phyloP scores from a whole-genome alignment of 2,797 vertebrate genomes.

The Spondyliosoma cantharus region DNA sequence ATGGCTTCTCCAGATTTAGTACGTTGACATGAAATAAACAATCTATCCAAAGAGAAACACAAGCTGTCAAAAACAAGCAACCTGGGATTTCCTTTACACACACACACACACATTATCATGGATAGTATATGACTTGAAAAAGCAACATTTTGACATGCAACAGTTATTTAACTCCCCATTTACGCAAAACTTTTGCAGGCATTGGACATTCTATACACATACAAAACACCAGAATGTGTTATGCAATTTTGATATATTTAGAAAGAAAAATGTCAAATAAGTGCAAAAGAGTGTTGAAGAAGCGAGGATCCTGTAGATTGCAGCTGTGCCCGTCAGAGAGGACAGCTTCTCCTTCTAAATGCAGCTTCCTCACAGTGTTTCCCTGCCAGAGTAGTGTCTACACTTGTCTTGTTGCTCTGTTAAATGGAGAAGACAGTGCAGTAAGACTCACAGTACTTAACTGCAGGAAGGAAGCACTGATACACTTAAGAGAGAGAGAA shows the following conservation, averaged over 20 bases:
- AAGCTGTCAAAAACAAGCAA: neutral
- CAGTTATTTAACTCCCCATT: constrained; percentile 2
- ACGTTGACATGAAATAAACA: neutral
- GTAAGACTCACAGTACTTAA: constrained; percentile 41
- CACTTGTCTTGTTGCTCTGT: constrained; percentile 80
- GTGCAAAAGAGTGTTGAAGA: constrained; percentile 52
- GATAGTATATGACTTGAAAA: constrained; percentile 11
- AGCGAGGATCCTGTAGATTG: neutral
- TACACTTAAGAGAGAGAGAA: constrained; percentile 21
- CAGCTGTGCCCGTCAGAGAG: constrained; percentile 14
- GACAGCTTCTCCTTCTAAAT: constrained; percentile 1
- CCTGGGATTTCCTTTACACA: neutral
- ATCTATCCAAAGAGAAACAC: neutral
- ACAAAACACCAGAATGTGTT: constrained; percentile 38
- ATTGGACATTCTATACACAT: constrained; percentile 21
- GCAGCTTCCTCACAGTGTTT: constrained; percentile 63
- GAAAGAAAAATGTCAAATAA: constrained; percentile 44
- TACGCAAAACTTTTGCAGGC: constrained; percentile 12
- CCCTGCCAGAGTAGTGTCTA: constrained; percentile 70
- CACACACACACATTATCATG: neutral
- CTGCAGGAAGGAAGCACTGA: constrained; percentile 12
- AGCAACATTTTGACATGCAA: constrained; percentile 28
- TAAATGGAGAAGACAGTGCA: constrained; percentile 60
- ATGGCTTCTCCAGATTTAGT: neutral
- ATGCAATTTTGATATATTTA: constrained; percentile 12